Evolutionary conservation across 2,888 invertebrate species (phyloP), one percentile per base, ranked within the genome.

Genomic region (Eilema depressum): DNA sequence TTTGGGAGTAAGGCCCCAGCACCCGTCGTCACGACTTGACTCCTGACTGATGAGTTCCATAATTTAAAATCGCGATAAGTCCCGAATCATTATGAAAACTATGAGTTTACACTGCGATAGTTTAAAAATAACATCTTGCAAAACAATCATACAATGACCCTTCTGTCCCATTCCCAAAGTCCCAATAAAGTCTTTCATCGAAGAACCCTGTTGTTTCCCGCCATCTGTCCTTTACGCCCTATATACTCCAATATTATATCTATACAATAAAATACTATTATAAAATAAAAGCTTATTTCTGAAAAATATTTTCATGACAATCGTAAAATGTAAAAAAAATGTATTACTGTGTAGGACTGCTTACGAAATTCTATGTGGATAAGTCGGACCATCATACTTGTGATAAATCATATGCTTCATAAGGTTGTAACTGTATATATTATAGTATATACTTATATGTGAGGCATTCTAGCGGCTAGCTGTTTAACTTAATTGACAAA

Each of bases 301-400:
- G 61, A 68, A 59, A 70, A 64, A 67, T 76, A 76, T 76, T 61
- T 73, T 74, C 60, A 62, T 63, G 57, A 57, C 62, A 70, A 41
- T 57, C 53, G 53, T 61, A 70, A 28, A 65, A 37, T 56, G 66
- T 71, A 69, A 78, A 71, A 41, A 37, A 66, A 56, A 53, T n/a
- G 66, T 63, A 76, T 73, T 25, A 56, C 5, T n/a, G 41, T n/a
- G 41, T 65, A 23, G 33, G 56, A 65, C 61, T 75, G 73, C 75
- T 72, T 74, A 75, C 71, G 47, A 76, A 75, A 79, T 75, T 75
- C 70, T 79, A 80, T 79, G 67, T 80, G 76, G 70, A 73, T 84
- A 84, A 85, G 79, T 87, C 73, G 89, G 89, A 89, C 89, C 89
- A 89, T 78, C 85, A 80, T 78, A 81, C 75, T 83, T 89, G 88